Conservation (phyloP, 2,888 invertebrate species). For the Prosapia bicincta region DNA sequence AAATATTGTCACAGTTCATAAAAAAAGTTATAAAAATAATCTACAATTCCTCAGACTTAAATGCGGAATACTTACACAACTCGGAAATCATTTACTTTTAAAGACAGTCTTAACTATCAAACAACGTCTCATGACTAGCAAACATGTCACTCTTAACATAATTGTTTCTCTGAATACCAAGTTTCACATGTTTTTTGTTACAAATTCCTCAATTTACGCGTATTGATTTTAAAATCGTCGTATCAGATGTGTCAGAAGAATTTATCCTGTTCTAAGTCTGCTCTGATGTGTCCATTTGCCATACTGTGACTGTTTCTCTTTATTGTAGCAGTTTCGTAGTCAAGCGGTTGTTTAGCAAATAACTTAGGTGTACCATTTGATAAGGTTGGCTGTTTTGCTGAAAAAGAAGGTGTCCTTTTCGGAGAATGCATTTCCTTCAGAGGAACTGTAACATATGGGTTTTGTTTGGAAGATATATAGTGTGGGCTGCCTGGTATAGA, state of each 20-base stretch:
- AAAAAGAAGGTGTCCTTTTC: slow-evolving; percentile 70
- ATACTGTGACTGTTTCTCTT: slow-evolving; percentile 68
- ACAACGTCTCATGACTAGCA: neutral
- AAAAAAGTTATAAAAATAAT: neutral
- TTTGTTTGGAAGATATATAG: slow-evolving; percentile 76
- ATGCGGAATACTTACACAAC: neutral
- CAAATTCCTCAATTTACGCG: too few species aligned
- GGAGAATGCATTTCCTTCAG: slow-evolving; percentile 61
- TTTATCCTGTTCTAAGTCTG: slow-evolving; percentile 61
- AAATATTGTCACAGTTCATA: neutral
- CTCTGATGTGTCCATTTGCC: slow-evolving; percentile 56
- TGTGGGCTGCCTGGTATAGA: slow-evolving; percentile 73
- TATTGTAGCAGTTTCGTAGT: slow-evolving; percentile 74
- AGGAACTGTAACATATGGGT: slow-evolving; percentile 80
- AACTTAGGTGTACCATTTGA: slow-evolving; percentile 56
- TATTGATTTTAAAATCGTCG: too few species aligned
- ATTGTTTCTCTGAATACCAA: too few species aligned
- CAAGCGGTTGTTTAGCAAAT: slow-evolving; percentile 65
- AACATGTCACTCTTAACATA: neutral
- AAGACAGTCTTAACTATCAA: neutral
- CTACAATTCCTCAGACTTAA: neutral
- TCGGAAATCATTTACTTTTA: slow-evolving; percentile 4
- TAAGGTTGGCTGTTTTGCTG: slow-evolving; percentile 45
- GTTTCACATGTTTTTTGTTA: too few species aligned
- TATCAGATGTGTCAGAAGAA: slow-evolving; percentile 53